A percentile compares a stretch with the other conserved stretches of the same genome.
Conservation (phyloP, 37 sponge, comb jelly and placozoan genomes). For the Chondrosia reniformis region DNA sequence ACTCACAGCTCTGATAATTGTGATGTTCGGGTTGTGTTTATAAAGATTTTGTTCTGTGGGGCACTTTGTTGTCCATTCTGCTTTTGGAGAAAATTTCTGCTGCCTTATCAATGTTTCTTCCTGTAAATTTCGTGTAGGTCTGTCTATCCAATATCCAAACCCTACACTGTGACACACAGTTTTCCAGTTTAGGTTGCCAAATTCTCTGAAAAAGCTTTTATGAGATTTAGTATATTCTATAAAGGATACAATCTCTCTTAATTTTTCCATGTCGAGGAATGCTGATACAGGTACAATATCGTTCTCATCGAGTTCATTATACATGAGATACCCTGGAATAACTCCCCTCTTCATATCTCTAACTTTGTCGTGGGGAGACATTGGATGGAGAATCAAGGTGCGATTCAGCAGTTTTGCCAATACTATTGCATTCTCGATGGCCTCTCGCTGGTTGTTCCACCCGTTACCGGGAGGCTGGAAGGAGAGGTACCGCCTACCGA, state of each 20-base stretch:
- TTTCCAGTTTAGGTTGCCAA: constrained; percentile 47
- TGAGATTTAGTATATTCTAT: constrained; percentile 32
- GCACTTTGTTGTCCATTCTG: constrained; percentile 65
- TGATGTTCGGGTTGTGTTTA: neutral
- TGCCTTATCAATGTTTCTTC: constrained; percentile 37
- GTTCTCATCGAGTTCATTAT: constrained; percentile 52
- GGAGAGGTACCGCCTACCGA: constrained; percentile 29
- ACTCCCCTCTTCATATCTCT: constrained; percentile 29
- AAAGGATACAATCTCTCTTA: constrained; percentile 53
- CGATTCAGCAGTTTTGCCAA: constrained; percentile 71
- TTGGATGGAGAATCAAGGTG: constrained; percentile 78
- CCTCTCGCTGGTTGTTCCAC: constrained; percentile 88
- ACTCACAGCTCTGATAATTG: constrained; percentile 45
- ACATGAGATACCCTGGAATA: constrained; percentile 55
- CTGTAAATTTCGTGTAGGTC: constrained; percentile 12
- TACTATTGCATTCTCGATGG: constrained; percentile 73
- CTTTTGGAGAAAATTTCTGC: constrained; percentile 38
- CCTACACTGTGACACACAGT: constrained; percentile 80
- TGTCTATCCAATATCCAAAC: constrained; percentile 78
- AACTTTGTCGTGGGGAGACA: constrained; percentile 67
- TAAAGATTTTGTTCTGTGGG: constrained; percentile 31
- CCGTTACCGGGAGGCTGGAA: constrained; percentile 89
- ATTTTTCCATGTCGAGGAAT: constrained; percentile 60
- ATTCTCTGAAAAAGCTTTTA: constrained; percentile 37
- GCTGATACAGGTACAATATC: constrained; percentile 58